Base-by-base conservation (phyloP, 1,140 invertebrate species). In the Acromyrmex heyeri region DNA sequence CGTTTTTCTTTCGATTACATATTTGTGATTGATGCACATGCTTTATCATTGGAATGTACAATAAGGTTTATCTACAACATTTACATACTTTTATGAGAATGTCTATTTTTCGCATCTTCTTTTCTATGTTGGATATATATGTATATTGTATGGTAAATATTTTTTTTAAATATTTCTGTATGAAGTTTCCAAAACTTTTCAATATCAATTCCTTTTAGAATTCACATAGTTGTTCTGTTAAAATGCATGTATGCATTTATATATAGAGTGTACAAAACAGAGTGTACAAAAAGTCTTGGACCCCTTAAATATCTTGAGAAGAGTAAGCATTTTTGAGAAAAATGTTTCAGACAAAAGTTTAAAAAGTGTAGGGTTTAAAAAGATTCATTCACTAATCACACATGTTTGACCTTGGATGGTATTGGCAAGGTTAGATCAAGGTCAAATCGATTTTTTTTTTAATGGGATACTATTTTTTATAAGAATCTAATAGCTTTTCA, bases 31-130 rank as follows among this genome's bases (percentile, higher is more conserved):
- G 27, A 14, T 70, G 53, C 30, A 44, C 50, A 3, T 81, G 18
- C 64, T 81, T 27, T 8, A 53, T 79, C 76, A 70, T 18, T 70
- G 21, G 18, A 70, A 57, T 81, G 16, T 70, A 81, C 10, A 70
- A 70, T 69, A 81, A 70, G 30, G 21, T 69, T 48, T 38, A 69
- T n/a, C 8, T 79, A 55, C 1, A 34, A 34, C 24, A 53, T 57
- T 70, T 34, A 16, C 21, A 69, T 27, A 59, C 21, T 79, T 5
- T 57, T 57, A 81, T 14, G 62, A 69, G 4, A 69, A 12, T 67
- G 18, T 79, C n/a, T 79, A 69, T 67, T 67, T 67, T 55, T 55
- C 48, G 3, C 14, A 79, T 67, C 27, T 79, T 53, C 50, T 55
- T 3, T 44, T 44, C 38, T 21, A 16, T 21, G 14, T 30, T 79